phyloP scores from a whole-genome alignment of 2,888 invertebrate genomes.

The Acrobasis consociella region DNA sequence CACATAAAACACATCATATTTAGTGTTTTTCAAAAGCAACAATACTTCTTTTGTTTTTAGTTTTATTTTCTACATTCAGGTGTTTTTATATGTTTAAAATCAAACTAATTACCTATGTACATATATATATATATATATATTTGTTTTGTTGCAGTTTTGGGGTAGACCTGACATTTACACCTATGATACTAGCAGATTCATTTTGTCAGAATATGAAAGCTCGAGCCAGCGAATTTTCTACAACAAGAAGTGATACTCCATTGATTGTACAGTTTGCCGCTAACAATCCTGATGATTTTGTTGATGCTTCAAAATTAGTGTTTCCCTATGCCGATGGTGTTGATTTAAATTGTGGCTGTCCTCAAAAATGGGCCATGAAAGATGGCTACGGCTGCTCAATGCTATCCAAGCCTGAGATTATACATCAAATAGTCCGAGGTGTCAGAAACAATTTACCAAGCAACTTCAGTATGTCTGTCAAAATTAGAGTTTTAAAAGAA shows the following conservation, averaged over 20 bases:
- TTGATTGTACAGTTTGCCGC: constrained; percentile 98
- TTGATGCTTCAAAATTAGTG: constrained; percentile 92
- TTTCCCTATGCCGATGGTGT: constrained; percentile 94
- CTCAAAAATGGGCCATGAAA: constrained; percentile 96
- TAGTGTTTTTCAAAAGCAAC: too few species aligned
- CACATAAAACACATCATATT: too few species aligned
- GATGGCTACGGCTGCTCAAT: constrained; percentile 95
- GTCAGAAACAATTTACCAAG: constrained; percentile 87
- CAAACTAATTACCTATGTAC: too few species aligned
- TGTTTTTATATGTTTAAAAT: too few species aligned
- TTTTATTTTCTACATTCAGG: too few species aligned
- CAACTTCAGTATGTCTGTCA: constrained; percentile 94
- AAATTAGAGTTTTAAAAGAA: constrained; percentile 92
- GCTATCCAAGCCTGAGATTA: constrained; percentile 90
- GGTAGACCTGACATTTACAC: constrained; percentile 95
- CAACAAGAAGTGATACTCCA: constrained; percentile 89
- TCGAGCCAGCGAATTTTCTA: constrained; percentile 91
- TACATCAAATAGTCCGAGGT: constrained; percentile 90
- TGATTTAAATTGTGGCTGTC: constrained; percentile 98
- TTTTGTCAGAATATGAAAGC: constrained; percentile 95
- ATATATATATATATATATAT: neutral
- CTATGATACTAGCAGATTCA: constrained; percentile 98
- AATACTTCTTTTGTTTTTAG: too few species aligned
- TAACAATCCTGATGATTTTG: constrained; percentile 91
- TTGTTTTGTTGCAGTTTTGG: constrained; percentile 84